Evolutionary conservation across 2,113 vertebrate genomes (phyloP).

Genomic region (Reinhardtius hippoglossoides): DNA sequence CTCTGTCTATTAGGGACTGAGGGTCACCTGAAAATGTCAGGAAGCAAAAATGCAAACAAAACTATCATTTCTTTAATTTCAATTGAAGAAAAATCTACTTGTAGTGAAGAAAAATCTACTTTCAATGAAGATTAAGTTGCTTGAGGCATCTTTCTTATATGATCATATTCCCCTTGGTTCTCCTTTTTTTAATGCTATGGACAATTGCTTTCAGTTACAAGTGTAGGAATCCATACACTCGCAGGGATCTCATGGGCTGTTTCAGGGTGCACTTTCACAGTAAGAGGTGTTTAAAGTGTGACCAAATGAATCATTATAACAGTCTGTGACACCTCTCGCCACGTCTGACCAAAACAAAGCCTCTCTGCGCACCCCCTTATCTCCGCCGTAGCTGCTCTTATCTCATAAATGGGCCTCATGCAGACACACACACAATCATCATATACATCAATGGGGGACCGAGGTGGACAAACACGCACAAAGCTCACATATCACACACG

Average conservation of each 20-base stretch:
- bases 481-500: slow-evolving; percentile 47
- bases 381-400: slow-evolving; percentile 60
- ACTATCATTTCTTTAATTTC: neutral
- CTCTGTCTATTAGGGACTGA: neutral
- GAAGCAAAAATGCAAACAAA: neutral
- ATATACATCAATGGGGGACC: slow-evolving; percentile 62
- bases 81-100: neutral
- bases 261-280: slow-evolving; percentile 24
- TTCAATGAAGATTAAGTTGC: neutral
- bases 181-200: neutral
- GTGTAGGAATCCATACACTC: neutral
- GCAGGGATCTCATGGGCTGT: neutral
- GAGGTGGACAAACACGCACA: slow-evolving; percentile 61
- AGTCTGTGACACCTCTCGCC: slow-evolving; percentile 47
- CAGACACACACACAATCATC: slow-evolving; percentile 63
- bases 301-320: slow-evolving; percentile 58
- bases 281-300: slow-evolving; percentile 47
- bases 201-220: too few relatives aligned
- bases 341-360: slow-evolving; percentile 67
- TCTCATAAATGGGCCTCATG: slow-evolving; percentile 68
- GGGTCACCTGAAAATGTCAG: neutral
- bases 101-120: neutral
- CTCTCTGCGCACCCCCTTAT: slow-evolving; percentile 57
- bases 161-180: neutral
- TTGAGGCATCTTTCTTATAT: neutral